These are phyloP conservation scores for Pristionchus japonicus DNA, from an alignment of 2,888 invertebrate species.

Conservation along the genomic window DNA sequence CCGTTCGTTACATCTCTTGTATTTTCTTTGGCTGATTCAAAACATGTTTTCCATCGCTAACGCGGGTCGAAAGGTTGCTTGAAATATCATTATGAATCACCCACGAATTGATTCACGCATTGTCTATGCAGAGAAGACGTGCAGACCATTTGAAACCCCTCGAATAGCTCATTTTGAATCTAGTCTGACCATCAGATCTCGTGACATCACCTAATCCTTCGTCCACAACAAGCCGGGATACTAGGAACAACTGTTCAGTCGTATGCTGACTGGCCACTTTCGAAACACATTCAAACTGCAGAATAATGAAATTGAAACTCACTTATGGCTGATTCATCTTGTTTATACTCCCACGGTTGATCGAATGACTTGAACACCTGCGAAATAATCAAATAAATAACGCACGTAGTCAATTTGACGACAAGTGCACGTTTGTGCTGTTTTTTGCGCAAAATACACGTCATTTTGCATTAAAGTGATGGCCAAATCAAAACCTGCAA, in stretches of 20 bases:
- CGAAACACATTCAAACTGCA: not conserved
- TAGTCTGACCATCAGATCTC: not conserved
- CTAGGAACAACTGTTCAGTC: not conserved
- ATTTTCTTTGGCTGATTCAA: not conserved
- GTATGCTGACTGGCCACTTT: not conserved
- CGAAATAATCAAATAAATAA: not conserved
- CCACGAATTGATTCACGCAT: not conserved
- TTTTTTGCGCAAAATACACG: not conserved
- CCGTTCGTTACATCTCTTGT: not conserved
- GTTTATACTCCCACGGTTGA: conserved; percentile 67
- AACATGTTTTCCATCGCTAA: not conserved
- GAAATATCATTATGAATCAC: not conserved
- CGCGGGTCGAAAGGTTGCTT: not conserved
- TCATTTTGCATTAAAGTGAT: not conserved
- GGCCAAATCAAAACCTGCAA: not conserved
- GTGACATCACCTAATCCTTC: not conserved
- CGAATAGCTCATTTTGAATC: not conserved
- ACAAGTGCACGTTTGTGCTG: not conserved
- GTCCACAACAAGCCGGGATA: not conserved
- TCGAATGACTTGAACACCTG: conserved; percentile 49
- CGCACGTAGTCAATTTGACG: not conserved
- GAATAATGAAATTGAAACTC: conserved; percentile 40
- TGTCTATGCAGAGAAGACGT: not conserved
- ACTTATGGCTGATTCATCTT: conserved; percentile 66
- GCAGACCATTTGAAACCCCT: not conserved